phyloP scores from a whole-genome alignment of 1,140 invertebrate species.

The Trachymyrmex septentrionalis region DNA sequence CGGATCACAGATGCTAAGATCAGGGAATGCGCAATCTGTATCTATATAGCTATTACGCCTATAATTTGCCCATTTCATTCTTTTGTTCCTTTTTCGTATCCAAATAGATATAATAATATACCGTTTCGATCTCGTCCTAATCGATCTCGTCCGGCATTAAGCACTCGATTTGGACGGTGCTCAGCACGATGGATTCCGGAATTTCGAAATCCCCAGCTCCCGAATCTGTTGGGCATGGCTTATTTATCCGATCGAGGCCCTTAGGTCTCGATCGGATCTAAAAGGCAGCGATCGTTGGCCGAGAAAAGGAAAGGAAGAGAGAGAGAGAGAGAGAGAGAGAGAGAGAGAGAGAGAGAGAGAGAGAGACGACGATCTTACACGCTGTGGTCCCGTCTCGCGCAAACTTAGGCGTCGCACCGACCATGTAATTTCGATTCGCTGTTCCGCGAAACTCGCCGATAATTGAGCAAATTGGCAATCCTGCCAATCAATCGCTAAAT shows the following conservation, averaged over 20 bases:
- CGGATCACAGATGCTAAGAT: too few species aligned
- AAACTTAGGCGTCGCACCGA: conserved; percentile 56
- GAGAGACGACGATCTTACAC: background rate
- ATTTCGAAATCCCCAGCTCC: conserved; percentile 39
- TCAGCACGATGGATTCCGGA: conserved; percentile 23
- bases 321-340: background rate
- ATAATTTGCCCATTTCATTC: background rate
- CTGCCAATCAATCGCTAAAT: conserved; percentile 85
- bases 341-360: too few species aligned
- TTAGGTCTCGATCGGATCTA: conserved; percentile 34
- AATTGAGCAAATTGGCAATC: conserved; percentile 85
- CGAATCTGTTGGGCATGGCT: conserved; percentile 24
- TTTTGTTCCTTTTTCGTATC: background rate
- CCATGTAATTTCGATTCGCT: conserved; percentile 83
- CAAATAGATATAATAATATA: conserved; percentile 8
- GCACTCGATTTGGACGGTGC: background rate
- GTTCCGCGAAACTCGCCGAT: conserved; percentile 81
- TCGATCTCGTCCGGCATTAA: conserved; percentile 16
- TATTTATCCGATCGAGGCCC: conserved; percentile 62
- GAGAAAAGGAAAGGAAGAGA: background rate
- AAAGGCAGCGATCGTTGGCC: background rate
- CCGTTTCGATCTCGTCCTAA: conserved; percentile 26
- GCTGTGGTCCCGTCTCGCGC: conserved; percentile 42
- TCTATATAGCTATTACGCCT: too few species aligned
- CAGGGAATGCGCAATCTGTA: too few species aligned